Base-by-base conservation (phyloP, 2,888 invertebrate genomes). In the Drosophila atripex region DNA sequence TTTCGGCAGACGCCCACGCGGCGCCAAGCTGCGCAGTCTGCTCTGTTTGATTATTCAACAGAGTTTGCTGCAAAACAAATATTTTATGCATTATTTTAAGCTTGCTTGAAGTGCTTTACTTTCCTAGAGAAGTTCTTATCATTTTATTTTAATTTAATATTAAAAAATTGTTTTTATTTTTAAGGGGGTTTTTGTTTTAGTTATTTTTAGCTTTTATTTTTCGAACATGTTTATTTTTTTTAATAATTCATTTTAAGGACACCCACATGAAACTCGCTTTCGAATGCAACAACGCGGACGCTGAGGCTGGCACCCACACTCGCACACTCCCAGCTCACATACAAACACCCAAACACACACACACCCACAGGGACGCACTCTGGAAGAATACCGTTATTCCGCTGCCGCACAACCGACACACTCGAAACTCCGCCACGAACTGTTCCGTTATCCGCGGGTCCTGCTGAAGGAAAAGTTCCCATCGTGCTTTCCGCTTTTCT, bases 351-450 rank as follows among this genome's bases (percentile, higher is more conserved):
- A 21, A 47, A 41, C 46, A 55, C 57, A 70, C 46, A n/a, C n/a
- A 63, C 54, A 77, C 73, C 58, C 50, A 41, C 57, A 6, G 18
- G 7, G 8, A 38, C n/a, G n/a, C 7, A 45, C 18, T 25, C 8
- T 60, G 21, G 52, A 41, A 41, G 39, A 35, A n/a, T 8, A 57
- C 54, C 60, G 58, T 70, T 59, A 43, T 46, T 50, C 61, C 61
- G 49, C 63, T 49, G 51, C 47, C 57, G 76, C 66, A 78, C 83
- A 79, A 82, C 89, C 89, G 80, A 80, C 80, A 77, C 85, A 78
- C 76, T 88, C 68, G 83, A 80, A 88, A 88, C 83, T 88, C 86
- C 88, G 84, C 78, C 80, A 88, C 89, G 73, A 77, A 89, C 89
- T 89, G 89, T 76, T 51, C 56, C 64, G 69, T 65, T 84, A 80